Evolutionary conservation across 1,140 invertebrate genomes (phyloP).

Genomic region (Diorhabda elongata): DNA sequence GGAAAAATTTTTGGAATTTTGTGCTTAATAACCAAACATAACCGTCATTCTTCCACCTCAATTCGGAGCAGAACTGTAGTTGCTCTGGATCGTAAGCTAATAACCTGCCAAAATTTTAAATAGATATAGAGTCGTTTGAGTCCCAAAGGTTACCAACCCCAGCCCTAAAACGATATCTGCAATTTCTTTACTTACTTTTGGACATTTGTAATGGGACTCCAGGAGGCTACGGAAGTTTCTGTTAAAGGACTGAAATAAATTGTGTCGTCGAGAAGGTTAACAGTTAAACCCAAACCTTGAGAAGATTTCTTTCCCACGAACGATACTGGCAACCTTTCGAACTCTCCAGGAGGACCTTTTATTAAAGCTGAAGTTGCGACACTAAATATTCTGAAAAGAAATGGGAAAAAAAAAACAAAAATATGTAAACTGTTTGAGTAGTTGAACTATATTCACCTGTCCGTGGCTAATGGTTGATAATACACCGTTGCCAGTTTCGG

Average conservation of each 20-base stretch:
- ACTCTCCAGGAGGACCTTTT: slow-evolving; percentile 63
- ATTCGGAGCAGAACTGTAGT: slow-evolving; percentile 71
- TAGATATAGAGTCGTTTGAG: too few species aligned
- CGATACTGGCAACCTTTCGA: slow-evolving; percentile 66
- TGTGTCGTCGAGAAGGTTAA: slow-evolving; percentile 64
- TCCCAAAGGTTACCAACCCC: too few species aligned
- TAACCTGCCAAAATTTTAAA: slow-evolving; percentile 51
- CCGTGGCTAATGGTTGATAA: slow-evolving; percentile 77
- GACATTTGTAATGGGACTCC: slow-evolving; percentile 65
- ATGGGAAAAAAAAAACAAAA: background rate
- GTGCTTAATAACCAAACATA: slow-evolving; percentile 66
- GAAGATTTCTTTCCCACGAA: slow-evolving; percentile 77
- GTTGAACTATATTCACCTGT: slow-evolving; percentile 52
- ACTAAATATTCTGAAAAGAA: slow-evolving; percentile 60
- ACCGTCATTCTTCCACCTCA: slow-evolving; percentile 62
- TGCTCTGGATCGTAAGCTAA: slow-evolving; percentile 63
- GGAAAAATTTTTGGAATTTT: slow-evolving; percentile 74
- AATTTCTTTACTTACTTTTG: slow-evolving; percentile 52
- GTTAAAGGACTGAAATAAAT: slow-evolving; percentile 70
- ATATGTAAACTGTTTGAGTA: background rate
- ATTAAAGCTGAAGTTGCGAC: slow-evolving; percentile 66
- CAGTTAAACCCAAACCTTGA: slow-evolving; percentile 67
- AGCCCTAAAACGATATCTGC: background rate
- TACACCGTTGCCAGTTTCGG: slow-evolving; percentile 62
- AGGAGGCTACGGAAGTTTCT: slow-evolving; percentile 72